Conservation (phyloP, 2,888 invertebrate species). For the Nephrotoma guestfalica region DNA sequence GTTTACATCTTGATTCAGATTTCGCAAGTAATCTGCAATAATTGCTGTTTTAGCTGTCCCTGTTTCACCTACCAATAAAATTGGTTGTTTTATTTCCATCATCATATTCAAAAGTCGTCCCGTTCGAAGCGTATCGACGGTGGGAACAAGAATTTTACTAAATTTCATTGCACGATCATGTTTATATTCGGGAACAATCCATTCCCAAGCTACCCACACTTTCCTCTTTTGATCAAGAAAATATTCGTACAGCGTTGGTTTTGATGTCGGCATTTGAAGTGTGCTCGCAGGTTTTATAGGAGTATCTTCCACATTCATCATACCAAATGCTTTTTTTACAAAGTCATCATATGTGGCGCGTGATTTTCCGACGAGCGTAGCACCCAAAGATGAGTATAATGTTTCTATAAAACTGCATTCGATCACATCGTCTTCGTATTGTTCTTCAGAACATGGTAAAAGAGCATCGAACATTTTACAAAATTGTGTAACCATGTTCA, state of each 20-base stretch:
- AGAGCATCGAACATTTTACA: conserved; percentile 67
- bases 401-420: conserved; percentile 57
- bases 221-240: conserved; percentile 49
- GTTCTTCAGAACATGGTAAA: conserved; percentile 36
- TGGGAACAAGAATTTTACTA: conserved; percentile 77
- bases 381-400: conserved; percentile 42
- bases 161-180: conserved; percentile 58
- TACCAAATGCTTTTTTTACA: conserved; percentile 56
- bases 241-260: conserved; percentile 68
- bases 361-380: conserved; percentile 52
- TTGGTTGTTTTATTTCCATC: conserved; percentile 63
- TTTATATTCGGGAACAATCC: conserved; percentile 58
- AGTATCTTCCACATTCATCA: conserved; percentile 53
- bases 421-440: conserved; percentile 40
- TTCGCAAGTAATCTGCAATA: conserved; percentile 63
- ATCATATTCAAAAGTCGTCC: conserved; percentile 65
- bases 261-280: conserved; percentile 59
- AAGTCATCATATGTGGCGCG: conserved; percentile 62
- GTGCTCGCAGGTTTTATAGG: conserved; percentile 44
- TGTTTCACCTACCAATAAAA: conserved; percentile 77
- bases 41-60: conserved; percentile 90
- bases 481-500: conserved; percentile 78
- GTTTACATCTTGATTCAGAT: conserved; percentile 49
- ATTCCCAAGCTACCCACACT: conserved; percentile 76
- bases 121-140: conserved; percentile 70